Conservation (phyloP, 2,797 vertebrate genomes). For the Parauchenoglanis ngamensis region DNA sequence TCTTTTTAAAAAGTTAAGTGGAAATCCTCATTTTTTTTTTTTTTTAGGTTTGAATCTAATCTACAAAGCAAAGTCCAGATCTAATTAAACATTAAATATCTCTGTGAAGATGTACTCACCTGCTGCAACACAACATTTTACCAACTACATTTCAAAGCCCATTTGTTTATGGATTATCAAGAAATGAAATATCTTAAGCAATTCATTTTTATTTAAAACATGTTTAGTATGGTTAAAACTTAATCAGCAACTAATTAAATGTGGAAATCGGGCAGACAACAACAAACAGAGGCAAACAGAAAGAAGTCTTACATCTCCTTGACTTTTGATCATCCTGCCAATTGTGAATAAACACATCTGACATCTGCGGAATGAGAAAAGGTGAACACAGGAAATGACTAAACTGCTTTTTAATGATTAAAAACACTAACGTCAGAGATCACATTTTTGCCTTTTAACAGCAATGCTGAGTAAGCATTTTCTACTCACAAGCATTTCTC, state of each 20-base stretch:
- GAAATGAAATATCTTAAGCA: background rate
- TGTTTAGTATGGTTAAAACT: background rate
- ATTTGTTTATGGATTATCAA: background rate
- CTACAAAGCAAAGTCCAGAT: background rate
- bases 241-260: background rate
- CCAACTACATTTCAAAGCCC: background rate
- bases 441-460: background rate
- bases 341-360: slow-evolving; percentile 64
- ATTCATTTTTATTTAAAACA: background rate
- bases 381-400: slow-evolving; percentile 2
- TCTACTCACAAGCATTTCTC: slow-evolving; percentile 20
- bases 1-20: background rate
- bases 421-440: background rate
- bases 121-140: background rate
- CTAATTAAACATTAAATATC: background rate
- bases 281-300: background rate
- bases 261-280: background rate
- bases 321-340: slow-evolving; percentile 84
- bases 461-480: background rate
- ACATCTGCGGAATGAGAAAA: slow-evolving; percentile 69
- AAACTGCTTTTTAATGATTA: background rate
- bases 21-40: background rate
- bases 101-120: background rate
- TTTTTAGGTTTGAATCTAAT: background rate
- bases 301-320: slow-evolving; percentile 82